These are phyloP conservation scores for Huso huso DNA, from an alignment of 2,797 vertebrate species.

Conservation along the genomic window DNA sequence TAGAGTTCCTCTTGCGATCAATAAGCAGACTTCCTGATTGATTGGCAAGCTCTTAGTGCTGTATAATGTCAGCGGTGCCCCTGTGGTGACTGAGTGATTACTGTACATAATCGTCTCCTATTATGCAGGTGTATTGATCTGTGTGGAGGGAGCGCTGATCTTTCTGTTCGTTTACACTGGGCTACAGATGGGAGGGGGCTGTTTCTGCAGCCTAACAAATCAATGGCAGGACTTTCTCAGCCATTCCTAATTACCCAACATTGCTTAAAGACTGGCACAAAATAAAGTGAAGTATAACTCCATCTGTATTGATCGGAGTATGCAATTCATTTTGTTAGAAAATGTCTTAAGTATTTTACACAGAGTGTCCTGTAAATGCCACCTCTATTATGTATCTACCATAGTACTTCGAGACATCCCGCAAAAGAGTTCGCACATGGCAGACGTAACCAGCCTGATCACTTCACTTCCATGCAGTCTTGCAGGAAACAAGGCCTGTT, in stretches of 20 bases:
- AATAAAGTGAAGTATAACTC: background rate
- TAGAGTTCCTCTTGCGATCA: too few relatives aligned
- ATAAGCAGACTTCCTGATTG: too few relatives aligned
- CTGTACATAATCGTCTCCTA: constrained; percentile 17
- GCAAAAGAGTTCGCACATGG: background rate
- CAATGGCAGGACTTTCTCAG: background rate
- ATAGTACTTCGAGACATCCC: background rate
- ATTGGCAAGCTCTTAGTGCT: background rate
- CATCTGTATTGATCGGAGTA: background rate
- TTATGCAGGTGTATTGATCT: constrained; percentile 12
- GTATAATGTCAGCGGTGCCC: constrained; percentile 5
- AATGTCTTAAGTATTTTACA: background rate
- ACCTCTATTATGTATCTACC: background rate
- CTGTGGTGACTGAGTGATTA: constrained; percentile 8
- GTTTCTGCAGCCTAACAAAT: background rate
- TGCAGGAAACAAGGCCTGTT: background rate
- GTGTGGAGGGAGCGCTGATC: background rate
- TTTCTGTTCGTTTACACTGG: background rate
- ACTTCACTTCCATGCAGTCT: background rate
- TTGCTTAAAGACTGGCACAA: background rate
- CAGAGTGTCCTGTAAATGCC: background rate
- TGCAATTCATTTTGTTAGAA: background rate
- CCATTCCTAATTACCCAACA: background rate
- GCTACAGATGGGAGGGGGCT: background rate
- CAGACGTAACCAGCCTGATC: background rate